Percentiles rank a stretch among this genome's conserved stretches.
phyloP scores from a whole-genome alignment of 2,113 vertebrate genomes.

The Corynorhinus townsendii region DNA sequence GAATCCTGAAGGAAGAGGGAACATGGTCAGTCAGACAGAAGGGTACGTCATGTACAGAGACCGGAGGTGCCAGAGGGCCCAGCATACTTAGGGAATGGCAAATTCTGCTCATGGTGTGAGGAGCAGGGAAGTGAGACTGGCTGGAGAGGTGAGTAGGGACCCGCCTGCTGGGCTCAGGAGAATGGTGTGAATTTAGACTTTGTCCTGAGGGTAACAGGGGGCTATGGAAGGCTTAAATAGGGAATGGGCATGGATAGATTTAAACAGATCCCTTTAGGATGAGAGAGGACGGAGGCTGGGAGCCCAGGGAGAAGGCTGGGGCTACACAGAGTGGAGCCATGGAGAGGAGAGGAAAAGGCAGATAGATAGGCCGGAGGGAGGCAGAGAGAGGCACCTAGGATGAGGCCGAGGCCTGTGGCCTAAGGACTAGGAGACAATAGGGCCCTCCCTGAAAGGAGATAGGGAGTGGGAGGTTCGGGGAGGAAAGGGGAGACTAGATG shows the following conservation, averaged over 20 bases:
- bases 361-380: neutral
- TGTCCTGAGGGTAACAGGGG: neutral
- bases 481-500: neutral
- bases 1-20: neutral
- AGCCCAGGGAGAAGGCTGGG: neutral
- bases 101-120: neutral
- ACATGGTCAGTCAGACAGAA: neutral
- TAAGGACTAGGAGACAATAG: neutral
- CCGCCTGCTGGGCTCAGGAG: neutral
- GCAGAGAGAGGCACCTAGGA: neutral
- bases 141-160: neutral
- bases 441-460: neutral
- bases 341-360: conserved; percentile 73
- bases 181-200: neutral
- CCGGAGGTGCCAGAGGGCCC: neutral
- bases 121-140: neutral
- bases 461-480: neutral
- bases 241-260: neutral
- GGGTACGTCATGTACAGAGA: fast-evolving
- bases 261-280: neutral
- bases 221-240: neutral
- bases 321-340: neutral
- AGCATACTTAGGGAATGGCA: neutral
- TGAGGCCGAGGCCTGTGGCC: neutral
- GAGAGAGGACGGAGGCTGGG: neutral